Percentiles rank a stretch among this genome's conserved stretches.
Evolutionary conservation across 2,888 invertebrate genomes (phyloP).

Genomic region (Gastracanthus pulcherrimus): DNA sequence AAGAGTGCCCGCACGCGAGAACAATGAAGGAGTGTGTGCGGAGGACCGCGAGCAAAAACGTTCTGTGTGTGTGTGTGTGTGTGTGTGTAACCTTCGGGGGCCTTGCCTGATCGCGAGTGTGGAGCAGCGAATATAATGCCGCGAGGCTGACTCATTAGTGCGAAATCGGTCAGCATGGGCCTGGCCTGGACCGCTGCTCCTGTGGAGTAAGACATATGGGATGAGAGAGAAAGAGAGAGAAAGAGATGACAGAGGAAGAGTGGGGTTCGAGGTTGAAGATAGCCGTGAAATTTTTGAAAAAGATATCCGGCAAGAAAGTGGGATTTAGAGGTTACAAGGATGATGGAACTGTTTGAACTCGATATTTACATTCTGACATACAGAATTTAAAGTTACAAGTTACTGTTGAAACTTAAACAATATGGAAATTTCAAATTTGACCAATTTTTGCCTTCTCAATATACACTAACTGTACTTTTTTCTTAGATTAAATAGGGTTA

Average conservation of each 20-base stretch:
- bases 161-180: constrained; percentile 45
- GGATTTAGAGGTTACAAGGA: no score
- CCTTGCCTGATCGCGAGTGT: no score
- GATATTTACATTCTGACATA: no score
- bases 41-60: constrained; percentile 8
- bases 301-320: no score
- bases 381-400: no score
- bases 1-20: constrained; percentile 15
- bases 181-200: neutral
- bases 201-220: neutral
- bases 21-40: constrained; percentile 33
- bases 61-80: neutral
- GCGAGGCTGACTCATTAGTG: constrained; percentile 44
- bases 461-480: no score
- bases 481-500: no score
- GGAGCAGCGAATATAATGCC: constrained; percentile 22
- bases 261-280: neutral
- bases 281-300: neutral
- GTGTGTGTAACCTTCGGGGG: constrained; percentile 8
- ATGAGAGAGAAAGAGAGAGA: neutral
- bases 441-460: no score
- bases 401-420: no score
- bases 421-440: no score
- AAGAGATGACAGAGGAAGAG: no score
- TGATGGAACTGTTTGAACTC: no score